phyloP scores from a whole-genome alignment of 2,113 vertebrate genomes.

The Oxygymnocypris stewartii region DNA sequence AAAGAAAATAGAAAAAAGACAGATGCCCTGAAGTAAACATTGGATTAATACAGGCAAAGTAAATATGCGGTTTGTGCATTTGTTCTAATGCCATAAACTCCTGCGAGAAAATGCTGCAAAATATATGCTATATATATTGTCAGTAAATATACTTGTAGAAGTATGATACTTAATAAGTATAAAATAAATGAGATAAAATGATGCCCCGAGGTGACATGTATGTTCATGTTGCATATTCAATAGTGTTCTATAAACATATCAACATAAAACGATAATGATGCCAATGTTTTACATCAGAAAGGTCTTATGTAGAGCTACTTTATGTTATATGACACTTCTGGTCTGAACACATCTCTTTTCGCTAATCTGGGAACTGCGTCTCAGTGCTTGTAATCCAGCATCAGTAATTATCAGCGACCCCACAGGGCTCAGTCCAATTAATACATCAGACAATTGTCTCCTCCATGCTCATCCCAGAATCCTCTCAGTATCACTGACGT shows the following conservation, averaged over 20 bases:
- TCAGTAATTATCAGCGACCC: neutral
- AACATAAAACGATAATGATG: neutral
- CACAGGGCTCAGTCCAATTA: slow-evolving; percentile 18
- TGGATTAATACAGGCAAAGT: neutral
- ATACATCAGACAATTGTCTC: neutral
- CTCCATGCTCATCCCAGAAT: neutral
- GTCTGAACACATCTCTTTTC: neutral
- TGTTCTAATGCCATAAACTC: neutral
- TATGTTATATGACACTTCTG: neutral
- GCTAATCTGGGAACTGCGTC: neutral
- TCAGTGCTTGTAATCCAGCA: slow-evolving; percentile 8
- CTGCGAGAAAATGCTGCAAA: neutral
- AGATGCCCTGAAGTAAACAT: neutral
- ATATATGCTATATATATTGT: neutral
- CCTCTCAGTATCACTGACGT: slow-evolving; percentile 23
- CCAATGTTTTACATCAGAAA: neutral
- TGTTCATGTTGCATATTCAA: neutral
- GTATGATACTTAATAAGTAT: neutral
- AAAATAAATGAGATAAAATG: neutral
- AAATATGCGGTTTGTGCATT: neutral
- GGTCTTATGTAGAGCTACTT: neutral
- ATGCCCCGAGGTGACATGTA: neutral
- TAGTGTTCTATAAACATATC: neutral
- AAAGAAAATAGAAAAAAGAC: neutral
- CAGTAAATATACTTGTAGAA: neutral